Conservation (phyloP, 2,797 vertebrate genomes). For the Heliangelus exortis region DNA sequence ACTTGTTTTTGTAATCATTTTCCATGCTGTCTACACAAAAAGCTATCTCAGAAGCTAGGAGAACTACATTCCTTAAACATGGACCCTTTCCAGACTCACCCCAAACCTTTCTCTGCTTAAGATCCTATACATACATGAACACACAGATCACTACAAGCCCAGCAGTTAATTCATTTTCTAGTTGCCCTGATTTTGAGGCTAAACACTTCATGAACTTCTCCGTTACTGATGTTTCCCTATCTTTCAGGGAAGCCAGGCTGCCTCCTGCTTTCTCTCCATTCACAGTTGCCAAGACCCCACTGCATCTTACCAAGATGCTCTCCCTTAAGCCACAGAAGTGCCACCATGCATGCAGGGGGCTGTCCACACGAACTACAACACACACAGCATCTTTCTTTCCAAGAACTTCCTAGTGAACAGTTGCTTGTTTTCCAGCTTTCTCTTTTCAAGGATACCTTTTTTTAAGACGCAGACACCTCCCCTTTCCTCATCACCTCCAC, state of each 20-base stretch:
- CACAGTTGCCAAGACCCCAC: neutral
- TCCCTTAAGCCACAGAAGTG: neutral
- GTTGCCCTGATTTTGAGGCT: neutral
- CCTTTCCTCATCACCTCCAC: neutral
- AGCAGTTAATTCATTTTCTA: neutral
- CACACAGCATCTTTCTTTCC: neutral
- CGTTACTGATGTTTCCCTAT: neutral
- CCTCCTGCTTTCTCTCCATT: neutral
- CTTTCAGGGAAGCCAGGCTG: neutral
- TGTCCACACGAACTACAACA: neutral
- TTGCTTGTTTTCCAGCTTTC: neutral
- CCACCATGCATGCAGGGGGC: neutral
- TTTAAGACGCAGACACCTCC: neutral
- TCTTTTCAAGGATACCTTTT: neutral
- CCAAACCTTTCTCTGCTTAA: slow-evolving; percentile 35
- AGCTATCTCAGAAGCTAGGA: slow-evolving; percentile 28
- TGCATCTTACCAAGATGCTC: neutral
- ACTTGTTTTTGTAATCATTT: slow-evolving; percentile 59
- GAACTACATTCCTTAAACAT: slow-evolving; percentile 40
- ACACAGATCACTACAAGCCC: neutral
- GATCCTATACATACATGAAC: neutral
- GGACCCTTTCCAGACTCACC: slow-evolving; percentile 54
- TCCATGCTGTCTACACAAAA: slow-evolving; percentile 38
- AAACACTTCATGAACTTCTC: neutral
- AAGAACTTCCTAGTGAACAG: neutral